These are phyloP conservation scores for Lasaia peninsularis DNA, from an alignment of 1,140 invertebrate species.

Conservation along the genomic window DNA sequence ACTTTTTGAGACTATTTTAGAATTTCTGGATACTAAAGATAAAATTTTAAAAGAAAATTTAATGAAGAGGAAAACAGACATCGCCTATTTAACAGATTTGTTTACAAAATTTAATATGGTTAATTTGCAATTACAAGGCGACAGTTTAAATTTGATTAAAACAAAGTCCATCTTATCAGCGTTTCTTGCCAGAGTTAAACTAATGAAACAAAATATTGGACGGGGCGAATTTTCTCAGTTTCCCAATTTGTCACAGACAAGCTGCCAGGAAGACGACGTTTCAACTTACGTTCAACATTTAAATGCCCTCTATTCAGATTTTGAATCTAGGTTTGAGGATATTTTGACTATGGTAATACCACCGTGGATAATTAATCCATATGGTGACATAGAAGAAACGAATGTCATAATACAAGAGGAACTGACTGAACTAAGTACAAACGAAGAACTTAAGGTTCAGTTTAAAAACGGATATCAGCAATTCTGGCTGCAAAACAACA, in stretches of 20 bases:
- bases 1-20: constrained; percentile 14
- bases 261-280: constrained; percentile 21
- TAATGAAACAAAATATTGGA: too few relatives aligned
- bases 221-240: not conserved
- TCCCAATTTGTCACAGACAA: constrained; percentile 13
- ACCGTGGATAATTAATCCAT: constrained; percentile 20
- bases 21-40: constrained; percentile 12
- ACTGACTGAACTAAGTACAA: constrained; percentile 27
- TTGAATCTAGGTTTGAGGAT: constrained; percentile 23
- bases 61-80: constrained; percentile 10
- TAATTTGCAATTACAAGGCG: constrained; percentile 16
- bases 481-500: constrained; percentile 32
- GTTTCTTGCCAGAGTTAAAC: too few relatives aligned
- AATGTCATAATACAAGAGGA: constrained; percentile 23
- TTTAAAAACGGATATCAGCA: constrained; percentile 28
- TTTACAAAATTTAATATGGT: constrained; percentile 16
- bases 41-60: constrained; percentile 8
- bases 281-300: constrained; percentile 28
- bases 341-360: constrained; percentile 24
- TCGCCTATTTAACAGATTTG: constrained; percentile 16
- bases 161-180: too few relatives aligned
- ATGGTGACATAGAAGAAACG: not conserved
- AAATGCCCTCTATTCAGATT: constrained; percentile 22
- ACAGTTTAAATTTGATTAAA: too few relatives aligned
- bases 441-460: constrained; percentile 19